These are phyloP conservation scores for Acrossocheilus fasciatus DNA, from an alignment of 2,797 vertebrate species.

Conservation along the genomic window DNA sequence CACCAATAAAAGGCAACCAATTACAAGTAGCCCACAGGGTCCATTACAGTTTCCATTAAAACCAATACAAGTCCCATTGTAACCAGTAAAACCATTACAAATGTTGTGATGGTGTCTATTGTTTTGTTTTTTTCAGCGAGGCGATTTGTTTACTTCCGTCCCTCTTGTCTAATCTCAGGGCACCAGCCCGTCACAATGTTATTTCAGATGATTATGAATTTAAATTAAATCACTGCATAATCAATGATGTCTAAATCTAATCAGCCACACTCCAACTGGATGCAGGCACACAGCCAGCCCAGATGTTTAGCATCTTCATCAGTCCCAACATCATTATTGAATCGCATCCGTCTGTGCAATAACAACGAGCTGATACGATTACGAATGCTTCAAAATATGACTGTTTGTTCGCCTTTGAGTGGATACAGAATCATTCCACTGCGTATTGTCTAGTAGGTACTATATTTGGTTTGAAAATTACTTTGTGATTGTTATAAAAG, in stretches of 20 bases:
- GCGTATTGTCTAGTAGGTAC: neutral
- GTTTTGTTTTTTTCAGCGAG: neutral
- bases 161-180: constrained; percentile 33
- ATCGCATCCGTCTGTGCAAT: neutral
- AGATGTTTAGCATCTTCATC: neutral
- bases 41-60: neutral
- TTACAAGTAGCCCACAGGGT: too few relatives aligned
- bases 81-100: neutral
- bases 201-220: constrained; percentile 50
- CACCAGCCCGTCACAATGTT: constrained; percentile 7
- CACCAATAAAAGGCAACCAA: too few relatives aligned
- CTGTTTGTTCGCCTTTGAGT: constrained; percentile 5
- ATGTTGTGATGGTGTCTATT: neutral
- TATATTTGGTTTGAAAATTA: neutral
- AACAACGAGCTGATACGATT: neutral
- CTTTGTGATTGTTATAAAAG: neutral
- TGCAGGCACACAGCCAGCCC: neutral
- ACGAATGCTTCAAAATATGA: neutral
- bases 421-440: neutral
- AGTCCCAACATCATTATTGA: neutral
- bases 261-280: constrained; percentile 27
- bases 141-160: constrained; percentile 1
- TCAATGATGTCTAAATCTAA: constrained; percentile 48
- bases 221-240: constrained; percentile 57
- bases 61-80: neutral